These are phyloP conservation scores for Xiphophorus hellerii DNA, from an alignment of 2,113 vertebrate species.

Conservation along the genomic window DNA sequence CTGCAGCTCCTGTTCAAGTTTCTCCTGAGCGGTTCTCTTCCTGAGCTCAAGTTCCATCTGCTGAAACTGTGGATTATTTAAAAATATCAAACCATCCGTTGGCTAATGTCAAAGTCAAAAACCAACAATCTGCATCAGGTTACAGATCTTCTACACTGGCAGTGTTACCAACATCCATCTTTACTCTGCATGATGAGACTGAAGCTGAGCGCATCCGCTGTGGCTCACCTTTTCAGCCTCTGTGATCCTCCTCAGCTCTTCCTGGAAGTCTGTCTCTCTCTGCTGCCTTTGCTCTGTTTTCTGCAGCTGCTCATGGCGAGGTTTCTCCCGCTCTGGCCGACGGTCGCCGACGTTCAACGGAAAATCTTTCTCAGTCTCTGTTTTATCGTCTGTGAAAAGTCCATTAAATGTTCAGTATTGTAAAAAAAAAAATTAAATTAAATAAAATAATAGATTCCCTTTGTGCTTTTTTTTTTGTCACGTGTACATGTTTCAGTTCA, in stretches of 20 bases:
- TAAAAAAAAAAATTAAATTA: too few species aligned
- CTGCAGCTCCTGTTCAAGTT: conserved; percentile 77
- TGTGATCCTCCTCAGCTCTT: conserved; percentile 81
- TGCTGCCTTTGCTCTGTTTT: conserved; percentile 68
- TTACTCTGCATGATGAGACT: neutral
- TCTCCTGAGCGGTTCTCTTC: conserved; percentile 72
- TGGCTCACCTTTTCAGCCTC: conserved; percentile 73
- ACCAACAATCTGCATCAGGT: neutral
- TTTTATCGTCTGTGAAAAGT: conserved; percentile 47
- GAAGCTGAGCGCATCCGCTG: neutral
- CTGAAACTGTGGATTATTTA: conserved; percentile 67
- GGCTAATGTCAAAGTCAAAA: neutral
- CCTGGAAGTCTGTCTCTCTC: conserved; percentile 78
- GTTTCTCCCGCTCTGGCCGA: conserved; percentile 64
- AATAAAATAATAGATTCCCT: too few species aligned
- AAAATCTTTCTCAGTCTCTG: conserved; percentile 59
- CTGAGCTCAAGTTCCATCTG: conserved; percentile 73
- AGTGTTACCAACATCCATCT: neutral
- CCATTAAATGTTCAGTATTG: neutral
- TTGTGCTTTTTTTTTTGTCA: too few species aligned
- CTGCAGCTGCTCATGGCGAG: conserved; percentile 69
- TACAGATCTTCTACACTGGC: neutral
- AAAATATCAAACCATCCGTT: neutral
- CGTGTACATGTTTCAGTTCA: too few species aligned
- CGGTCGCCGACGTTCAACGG: conserved; percentile 45